Base-by-base conservation (phyloP, 2,113 vertebrate genomes). In the Microcebus griseorufus region DNA sequence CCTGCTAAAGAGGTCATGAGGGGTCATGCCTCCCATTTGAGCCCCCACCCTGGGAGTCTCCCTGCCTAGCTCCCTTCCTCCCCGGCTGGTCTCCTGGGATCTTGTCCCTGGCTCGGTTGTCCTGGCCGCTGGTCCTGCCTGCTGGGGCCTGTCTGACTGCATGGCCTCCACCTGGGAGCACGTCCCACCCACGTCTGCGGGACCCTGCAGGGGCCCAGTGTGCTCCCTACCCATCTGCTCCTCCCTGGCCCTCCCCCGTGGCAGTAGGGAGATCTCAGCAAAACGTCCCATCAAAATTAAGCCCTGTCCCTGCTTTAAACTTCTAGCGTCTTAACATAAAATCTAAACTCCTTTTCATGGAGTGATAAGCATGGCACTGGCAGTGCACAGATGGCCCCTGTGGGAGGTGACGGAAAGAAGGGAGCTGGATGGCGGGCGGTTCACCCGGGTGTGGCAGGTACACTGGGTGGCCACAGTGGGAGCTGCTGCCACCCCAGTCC, bases 191-290 rank as follows among this genome's bases (percentile, higher is more conserved):
- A 16, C 42, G 23, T 12, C 39, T 25, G 9, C 18, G 0, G 3
- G 42, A 39, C 23, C 51, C 58, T 34, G 45, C 11, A 39, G n/a
- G 51, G 17, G 1, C 10, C 11, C 5, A 64, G 32, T 3, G 9
- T 11, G 17, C n/a, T 0, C n/a, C 22, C 55, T 25, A 9, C 32
- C 27, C n/a, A 20, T 55, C 37, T 32, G 2, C 5, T 8, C 39
- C 12, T 13, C 11, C 11, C 5, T 20, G 6, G 5, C 45, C 55
- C 65, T 53, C 5, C 39, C 5, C n/a, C 18, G 1, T 0, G 2
- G 6, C 4, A 42, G 5, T 6, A 32, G 16, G 27, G 29, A 22
- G 18, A 48, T 29, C 10, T 12, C 27, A 65, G 65, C 80, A 73
- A 45, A 83, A 37, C 9, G 6, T 12, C 9, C 5, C 29, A 70